These are phyloP conservation scores for Geopemphigus sp. DNA, from an alignment of 1,140 invertebrate species.

Conservation along the genomic window DNA sequence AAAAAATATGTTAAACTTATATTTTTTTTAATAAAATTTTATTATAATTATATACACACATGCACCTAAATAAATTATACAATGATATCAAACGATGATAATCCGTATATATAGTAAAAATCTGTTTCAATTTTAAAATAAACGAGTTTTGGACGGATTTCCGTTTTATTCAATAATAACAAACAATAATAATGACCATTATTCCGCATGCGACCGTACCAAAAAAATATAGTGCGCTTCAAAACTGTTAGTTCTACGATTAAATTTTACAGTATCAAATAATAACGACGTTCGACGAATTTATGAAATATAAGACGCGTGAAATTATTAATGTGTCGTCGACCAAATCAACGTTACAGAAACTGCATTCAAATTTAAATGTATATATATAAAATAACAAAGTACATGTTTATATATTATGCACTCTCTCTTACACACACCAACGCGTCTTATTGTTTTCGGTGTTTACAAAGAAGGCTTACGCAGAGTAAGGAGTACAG, in stretches of 20 bases:
- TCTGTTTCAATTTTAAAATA: neutral
- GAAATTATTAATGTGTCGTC: neutral
- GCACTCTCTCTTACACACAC: neutral
- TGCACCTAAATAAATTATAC: too few species aligned
- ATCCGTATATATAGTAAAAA: neutral
- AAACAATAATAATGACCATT: neutral
- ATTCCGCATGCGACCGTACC: neutral
- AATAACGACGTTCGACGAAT: neutral
- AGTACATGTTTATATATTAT: neutral
- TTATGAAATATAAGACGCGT: neutral
- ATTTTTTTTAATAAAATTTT: too few species aligned
- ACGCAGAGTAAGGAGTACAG: neutral
- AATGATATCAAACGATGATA: too few species aligned
- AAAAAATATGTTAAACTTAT: too few species aligned
- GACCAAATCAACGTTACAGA: neutral
- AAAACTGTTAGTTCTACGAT: neutral
- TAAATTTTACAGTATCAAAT: neutral
- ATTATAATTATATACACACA: too few species aligned
- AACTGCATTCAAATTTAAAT: constrained; percentile 11
- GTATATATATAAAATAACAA: neutral
- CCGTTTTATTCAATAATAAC: neutral
- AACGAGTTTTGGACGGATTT: neutral
- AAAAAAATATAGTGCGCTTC: neutral
- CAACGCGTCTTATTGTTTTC: constrained; percentile 17
- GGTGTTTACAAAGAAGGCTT: neutral